A percentile compares a stretch with the other conserved stretches of the same genome.
These are phyloP conservation scores for Chrosomus eos DNA, from an alignment of 2,797 vertebrate species.

Conservation along the genomic window DNA sequence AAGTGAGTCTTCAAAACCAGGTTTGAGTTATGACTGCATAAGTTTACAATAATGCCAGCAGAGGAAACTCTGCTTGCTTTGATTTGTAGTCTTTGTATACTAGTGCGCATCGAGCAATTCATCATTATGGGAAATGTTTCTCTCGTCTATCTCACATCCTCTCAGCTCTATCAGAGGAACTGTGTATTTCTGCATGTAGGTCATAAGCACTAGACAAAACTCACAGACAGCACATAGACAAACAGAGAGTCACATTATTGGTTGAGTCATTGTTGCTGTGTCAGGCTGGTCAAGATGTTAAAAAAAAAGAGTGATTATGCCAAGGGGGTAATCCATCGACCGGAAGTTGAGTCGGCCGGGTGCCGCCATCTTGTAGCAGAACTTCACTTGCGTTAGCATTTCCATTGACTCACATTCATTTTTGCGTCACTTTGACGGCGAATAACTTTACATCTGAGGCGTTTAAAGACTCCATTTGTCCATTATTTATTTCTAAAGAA, in stretches of 20 bases:
- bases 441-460: too few species aligned
- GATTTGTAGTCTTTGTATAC: slow-evolving; percentile 29
- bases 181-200: neutral
- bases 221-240: neutral
- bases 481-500: too few species aligned
- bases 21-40: slow-evolving; percentile 28
- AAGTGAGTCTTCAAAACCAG: neutral
- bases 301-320: neutral
- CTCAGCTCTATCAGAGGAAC: neutral
- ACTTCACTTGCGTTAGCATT: too few species aligned
- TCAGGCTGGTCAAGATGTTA: neutral
- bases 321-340: too few species aligned
- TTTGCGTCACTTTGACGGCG: too few species aligned
- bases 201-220: neutral
- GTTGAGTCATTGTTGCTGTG: neutral
- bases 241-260: neutral
- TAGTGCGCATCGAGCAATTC: neutral
- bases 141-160: neutral
- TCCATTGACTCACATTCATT: too few species aligned
- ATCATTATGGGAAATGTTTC: slow-evolving; percentile 2
- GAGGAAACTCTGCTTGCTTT: slow-evolving; percentile 10
- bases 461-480: too few species aligned
- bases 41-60: slow-evolving; percentile 9
- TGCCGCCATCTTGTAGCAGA: too few species aligned
- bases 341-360: too few species aligned